Conservation (phyloP, 2,888 invertebrate species). For the Galerucella pusilla region DNA sequence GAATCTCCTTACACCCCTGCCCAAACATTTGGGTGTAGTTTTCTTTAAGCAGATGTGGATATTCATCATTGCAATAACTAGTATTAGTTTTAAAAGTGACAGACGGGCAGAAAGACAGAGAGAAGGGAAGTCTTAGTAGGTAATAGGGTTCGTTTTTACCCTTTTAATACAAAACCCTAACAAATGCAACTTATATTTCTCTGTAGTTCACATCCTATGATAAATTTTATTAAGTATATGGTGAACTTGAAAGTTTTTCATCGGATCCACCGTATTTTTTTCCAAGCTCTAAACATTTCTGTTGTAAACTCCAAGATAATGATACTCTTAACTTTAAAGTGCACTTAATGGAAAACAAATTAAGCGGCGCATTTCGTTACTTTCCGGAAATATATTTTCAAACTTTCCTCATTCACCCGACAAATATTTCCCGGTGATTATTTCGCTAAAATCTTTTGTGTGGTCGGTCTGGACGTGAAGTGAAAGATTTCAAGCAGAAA, state of each 20-base stretch:
- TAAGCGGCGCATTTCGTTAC: constrained; percentile 7
- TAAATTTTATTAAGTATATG: constrained; percentile 15
- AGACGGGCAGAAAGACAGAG: too few species aligned
- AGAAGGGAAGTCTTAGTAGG: too few species aligned
- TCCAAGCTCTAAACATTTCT: constrained; percentile 11
- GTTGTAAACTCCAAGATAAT: constrained; percentile 16
- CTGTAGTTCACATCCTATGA: not conserved
- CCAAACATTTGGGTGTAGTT: too few species aligned
- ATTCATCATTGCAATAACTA: too few species aligned
- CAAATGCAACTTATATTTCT: not conserved
- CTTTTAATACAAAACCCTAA: too few species aligned
- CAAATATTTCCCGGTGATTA: constrained; percentile 5
- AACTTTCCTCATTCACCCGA: constrained; percentile 2
- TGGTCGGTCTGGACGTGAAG: not conserved
- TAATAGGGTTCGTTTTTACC: too few species aligned
- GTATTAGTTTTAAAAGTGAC: too few species aligned
- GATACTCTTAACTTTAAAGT: constrained; percentile 24
- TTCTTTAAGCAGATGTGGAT: too few species aligned
- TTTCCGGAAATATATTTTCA: constrained; percentile 11
- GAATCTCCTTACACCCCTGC: too few species aligned
- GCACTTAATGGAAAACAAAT: constrained; percentile 24
- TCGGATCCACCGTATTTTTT: constrained; percentile 6
- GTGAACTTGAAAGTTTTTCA: constrained; percentile 15
- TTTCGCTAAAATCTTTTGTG: not conserved
- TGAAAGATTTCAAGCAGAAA: too few species aligned